These are phyloP conservation scores for Liposcelis brunnea DNA, from an alignment of 2,888 invertebrate genomes.

Conservation along the genomic window DNA sequence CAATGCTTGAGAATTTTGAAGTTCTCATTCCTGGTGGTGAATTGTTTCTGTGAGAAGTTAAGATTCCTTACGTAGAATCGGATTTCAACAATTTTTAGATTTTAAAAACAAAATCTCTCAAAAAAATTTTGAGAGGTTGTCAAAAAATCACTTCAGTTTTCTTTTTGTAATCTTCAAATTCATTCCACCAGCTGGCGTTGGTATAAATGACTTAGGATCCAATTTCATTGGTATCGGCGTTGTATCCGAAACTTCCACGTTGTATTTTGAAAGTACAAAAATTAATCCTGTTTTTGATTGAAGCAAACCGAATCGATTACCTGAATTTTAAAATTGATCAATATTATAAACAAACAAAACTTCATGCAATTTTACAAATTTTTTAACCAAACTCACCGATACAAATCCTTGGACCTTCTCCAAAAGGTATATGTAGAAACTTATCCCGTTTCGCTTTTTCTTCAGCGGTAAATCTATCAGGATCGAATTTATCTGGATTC, in stretches of 20 bases:
- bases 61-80: too few species aligned
- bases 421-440: conserved; percentile 35
- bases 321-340: conserved; percentile 23
- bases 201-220: not conserved
- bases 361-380: not conserved
- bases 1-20: too few species aligned
- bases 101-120: too few species aligned
- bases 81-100: too few species aligned
- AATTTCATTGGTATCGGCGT: conserved; percentile 15
- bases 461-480: conserved; percentile 34
- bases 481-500: conserved; percentile 28
- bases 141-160: too few species aligned
- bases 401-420: conserved; percentile 41
- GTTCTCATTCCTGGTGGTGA: too few species aligned
- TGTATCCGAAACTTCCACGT: conserved; percentile 13
- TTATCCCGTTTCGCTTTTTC: conserved; percentile 32
- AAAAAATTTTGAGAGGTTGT: too few species aligned
- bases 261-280: conserved; percentile 26
- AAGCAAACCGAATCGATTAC: conserved; percentile 35
- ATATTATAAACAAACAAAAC: not conserved
- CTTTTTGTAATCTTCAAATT: not conserved
- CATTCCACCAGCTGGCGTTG: not conserved
- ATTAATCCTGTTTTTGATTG: conserved; percentile 35
- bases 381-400: conserved; percentile 42
- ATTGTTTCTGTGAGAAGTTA: too few species aligned